These are phyloP conservation scores for Heliconius congener DNA, from an alignment of 1,140 invertebrate genomes.

Conservation along the genomic window DNA sequence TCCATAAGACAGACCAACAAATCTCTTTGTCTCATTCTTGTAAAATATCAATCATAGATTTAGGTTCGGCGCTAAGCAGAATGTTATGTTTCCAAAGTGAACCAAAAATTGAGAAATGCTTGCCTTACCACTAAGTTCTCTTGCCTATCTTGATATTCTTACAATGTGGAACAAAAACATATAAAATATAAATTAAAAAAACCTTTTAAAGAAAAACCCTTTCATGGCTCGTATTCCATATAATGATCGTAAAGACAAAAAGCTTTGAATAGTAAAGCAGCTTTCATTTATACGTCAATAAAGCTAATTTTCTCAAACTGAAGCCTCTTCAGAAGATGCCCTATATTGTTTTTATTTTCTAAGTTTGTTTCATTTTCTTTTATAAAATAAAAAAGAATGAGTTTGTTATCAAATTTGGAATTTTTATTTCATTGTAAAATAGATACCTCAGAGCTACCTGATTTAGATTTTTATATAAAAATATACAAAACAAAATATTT, in stretches of 20 bases:
- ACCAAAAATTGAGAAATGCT: too few relatives aligned
- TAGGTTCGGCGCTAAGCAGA: too few relatives aligned
- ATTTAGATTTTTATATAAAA: too few relatives aligned
- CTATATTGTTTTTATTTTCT: not conserved
- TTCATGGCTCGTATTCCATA: not conserved
- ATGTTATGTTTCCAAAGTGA: too few relatives aligned
- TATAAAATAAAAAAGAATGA: not conserved
- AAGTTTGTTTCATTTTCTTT: not conserved
- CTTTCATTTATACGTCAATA: constrained; percentile 7
- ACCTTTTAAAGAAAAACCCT: not conserved
- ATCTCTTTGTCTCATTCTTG: too few relatives aligned
- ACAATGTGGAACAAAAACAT: not conserved
- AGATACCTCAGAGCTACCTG: too few relatives aligned
- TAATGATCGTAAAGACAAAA: not conserved
- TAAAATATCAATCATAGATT: too few relatives aligned
- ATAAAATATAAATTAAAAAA: not conserved
- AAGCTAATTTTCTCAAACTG: constrained; percentile 12
- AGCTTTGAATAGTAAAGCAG: constrained; percentile 6
- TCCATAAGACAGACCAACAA: too few relatives aligned
- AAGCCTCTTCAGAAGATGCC: not conserved
- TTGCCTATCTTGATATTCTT: not conserved
- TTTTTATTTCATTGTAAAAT: too few relatives aligned
- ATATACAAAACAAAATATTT: not conserved
- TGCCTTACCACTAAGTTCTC: too few relatives aligned
- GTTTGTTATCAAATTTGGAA: too few relatives aligned